Evolutionary conservation across 1,140 invertebrate species (phyloP).

Genomic region (Copidosoma floridanum): DNA sequence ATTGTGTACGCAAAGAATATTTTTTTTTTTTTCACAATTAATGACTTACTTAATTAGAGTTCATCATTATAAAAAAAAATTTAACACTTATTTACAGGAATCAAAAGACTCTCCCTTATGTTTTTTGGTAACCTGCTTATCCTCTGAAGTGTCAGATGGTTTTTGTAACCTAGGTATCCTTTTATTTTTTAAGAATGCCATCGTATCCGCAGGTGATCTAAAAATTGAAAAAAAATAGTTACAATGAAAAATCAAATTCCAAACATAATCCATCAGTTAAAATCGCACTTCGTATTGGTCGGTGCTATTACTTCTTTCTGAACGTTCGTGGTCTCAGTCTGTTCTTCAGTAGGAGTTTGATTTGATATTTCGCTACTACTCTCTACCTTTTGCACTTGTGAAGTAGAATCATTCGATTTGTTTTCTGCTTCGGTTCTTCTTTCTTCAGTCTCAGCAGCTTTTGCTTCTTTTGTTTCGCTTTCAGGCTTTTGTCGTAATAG

Average conservation of each 20-base stretch:
- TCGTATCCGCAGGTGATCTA: constrained; percentile 39
- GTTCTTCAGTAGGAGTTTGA: constrained; percentile 9
- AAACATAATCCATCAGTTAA: constrained; percentile 23
- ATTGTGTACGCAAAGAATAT: constrained; percentile 43
- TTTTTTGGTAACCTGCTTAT: constrained; percentile 43
- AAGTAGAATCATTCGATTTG: constrained; percentile 16
- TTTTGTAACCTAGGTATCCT: constrained; percentile 50
- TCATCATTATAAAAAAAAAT: constrained; percentile 39
- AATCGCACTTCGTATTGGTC: constrained; percentile 4
- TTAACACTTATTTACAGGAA: constrained; percentile 56
- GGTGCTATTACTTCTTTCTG: constrained; percentile 5
- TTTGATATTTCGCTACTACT: constrained; percentile 1
- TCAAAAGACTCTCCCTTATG: constrained; percentile 49
- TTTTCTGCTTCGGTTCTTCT: constrained; percentile 32
- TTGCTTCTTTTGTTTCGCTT: constrained; percentile 33
- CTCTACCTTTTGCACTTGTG: constrained; percentile 27
- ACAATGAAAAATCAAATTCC: neutral
- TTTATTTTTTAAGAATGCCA: constrained; percentile 49
- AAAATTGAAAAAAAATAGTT: constrained; percentile 4
- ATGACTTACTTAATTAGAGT: constrained; percentile 38
- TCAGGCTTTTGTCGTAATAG: constrained; percentile 47
- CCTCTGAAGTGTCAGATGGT: constrained; percentile 41
- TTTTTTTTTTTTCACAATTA: constrained; percentile 32
- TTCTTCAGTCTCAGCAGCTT: constrained; percentile 43
- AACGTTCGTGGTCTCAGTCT: constrained; percentile 3